Base-by-base conservation (phyloP, 2,113 vertebrate species). In the Uria aalge region DNA sequence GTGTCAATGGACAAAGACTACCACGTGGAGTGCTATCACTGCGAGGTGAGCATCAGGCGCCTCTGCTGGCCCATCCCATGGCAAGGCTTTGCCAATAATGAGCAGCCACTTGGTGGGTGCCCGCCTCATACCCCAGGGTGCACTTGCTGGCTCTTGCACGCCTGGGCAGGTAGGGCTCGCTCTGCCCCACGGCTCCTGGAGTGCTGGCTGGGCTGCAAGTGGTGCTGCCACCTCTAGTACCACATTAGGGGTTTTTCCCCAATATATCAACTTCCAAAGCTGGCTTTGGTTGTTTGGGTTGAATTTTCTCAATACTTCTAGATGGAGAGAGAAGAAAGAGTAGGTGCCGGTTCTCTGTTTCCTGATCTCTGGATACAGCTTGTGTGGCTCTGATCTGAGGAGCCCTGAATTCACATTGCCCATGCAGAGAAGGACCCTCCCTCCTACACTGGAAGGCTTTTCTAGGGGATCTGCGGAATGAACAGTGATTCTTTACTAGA, bases 1-100 rank as follows among this genome's bases (percentile, higher is more conserved):
- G 99, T 99, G 76, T 99, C 99, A 13, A 99, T 99, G 99, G 99
- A 99, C 98, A 99, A 99, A 95, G 99, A 99, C 96, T 99, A 99
- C 97, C 99, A 99, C 0, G 99, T 99, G 97, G 99, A 99, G 60
- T 99, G 99, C 84, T 99, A 99, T 89, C 99, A 99, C 98, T 99
- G 99, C 36, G 99, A 99, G 99, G 99, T 99, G 94, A 98, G 98
- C 27, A 14, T 1, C 26, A 4, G 55, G 55, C 2, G 1, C 36
- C 45, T 36, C 62, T 24, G 62, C 62, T 0, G 0, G 32, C 53
- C 60, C 0, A 1, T n/a, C 69, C 36, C 8, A 7, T 0, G 2
- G 32, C 55, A 41, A 8, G 53, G 34, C 56, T 64, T 34, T 48
- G 34, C 66, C 36, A 2, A 5, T 14, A 27, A 1, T 3, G 5